Base-by-base conservation (phyloP, 2,113 vertebrate species). In the Marcusenius ussheri region DNA sequence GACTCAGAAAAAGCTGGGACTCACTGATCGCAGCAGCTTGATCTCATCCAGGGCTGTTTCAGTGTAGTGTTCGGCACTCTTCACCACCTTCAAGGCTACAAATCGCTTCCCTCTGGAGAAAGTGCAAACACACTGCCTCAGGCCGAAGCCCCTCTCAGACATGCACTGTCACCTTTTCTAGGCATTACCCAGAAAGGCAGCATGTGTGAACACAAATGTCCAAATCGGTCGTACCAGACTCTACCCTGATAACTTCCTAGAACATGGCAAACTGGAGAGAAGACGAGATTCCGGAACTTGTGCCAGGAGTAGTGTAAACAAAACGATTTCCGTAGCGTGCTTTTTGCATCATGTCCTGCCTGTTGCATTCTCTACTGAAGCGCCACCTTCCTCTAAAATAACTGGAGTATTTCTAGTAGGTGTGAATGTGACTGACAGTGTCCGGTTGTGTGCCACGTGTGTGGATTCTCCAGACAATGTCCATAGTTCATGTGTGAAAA, bases 1-100 rank as follows among this genome's bases (percentile, higher is more conserved):
- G 83, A 47, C 31, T 56, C 49, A 51, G 24, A 87, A 27, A 49
- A 49, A 53, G 24, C 21, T 11, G 24, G 89, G 45, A 97, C 97
- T 97, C 94, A 99, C 98, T 89, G 98, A 98, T 95, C 97, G 96
- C 19, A 99, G 96, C 92, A 99, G 94, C 91, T 98, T 98, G 94
- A 99, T 99, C 94, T 99, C 98, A 94, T 99, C 98, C 92, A 99
- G 94, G 0, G 98, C 98, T 0, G 98, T 99, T 94, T 99, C 98
- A 0, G 98, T 99, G 92, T 99, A 99, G 92, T 99, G 98, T 93
- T 99, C 98, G 0, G 98, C 98, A 92, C 98, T 99, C 95, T 99
- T 99, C 91, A 99, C 98, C 92, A 99, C 98, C 94, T 99, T 99
- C 98, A 99, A 98, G 19, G 98, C 98, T 93, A 99, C 98, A 95